A percentile compares a stretch with the other conserved stretches of the same genome.
These are phyloP conservation scores for Laothoe populi DNA, from an alignment of 2,888 invertebrate genomes.

Conservation along the genomic window DNA sequence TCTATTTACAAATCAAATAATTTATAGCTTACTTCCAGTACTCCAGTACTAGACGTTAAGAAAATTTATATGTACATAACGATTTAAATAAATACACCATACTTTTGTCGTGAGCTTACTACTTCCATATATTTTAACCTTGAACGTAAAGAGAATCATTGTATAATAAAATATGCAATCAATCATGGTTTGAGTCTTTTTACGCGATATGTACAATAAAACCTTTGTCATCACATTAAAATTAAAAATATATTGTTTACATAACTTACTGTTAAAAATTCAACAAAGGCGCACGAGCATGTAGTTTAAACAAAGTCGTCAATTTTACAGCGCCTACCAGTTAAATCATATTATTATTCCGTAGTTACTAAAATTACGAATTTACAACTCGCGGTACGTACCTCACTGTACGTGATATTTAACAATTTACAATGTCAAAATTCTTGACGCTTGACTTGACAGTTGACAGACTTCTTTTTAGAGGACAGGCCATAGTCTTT, in stretches of 20 bases:
- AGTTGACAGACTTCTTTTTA: too few species aligned
- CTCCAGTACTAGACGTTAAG: too few species aligned
- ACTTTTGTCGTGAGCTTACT: background rate
- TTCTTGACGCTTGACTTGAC: background rate
- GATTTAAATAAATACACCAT: background rate
- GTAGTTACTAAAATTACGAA: constrained; percentile 41
- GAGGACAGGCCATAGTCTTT: too few species aligned
- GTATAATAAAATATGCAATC: background rate
- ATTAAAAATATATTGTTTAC: background rate
- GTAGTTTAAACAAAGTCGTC: constrained; percentile 26
- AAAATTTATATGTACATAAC: background rate
- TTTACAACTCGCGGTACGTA: background rate
- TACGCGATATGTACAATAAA: background rate
- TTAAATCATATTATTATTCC: constrained; percentile 46
- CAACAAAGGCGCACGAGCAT: constrained; percentile 9
- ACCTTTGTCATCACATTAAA: background rate
- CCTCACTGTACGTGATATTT: too few species aligned
- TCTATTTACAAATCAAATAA: too few species aligned
- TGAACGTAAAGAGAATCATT: background rate
- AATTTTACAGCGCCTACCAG: constrained; percentile 42
- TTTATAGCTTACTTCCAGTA: too few species aligned
- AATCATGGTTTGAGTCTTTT: background rate
- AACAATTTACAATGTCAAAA: too few species aligned
- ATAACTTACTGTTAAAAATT: constrained; percentile 13
- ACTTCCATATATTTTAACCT: background rate